Evolutionary conservation across 2,888 invertebrate species (phyloP), one percentile per base, ranked within the genome.

Genomic region (Camponotus fellah): DNA sequence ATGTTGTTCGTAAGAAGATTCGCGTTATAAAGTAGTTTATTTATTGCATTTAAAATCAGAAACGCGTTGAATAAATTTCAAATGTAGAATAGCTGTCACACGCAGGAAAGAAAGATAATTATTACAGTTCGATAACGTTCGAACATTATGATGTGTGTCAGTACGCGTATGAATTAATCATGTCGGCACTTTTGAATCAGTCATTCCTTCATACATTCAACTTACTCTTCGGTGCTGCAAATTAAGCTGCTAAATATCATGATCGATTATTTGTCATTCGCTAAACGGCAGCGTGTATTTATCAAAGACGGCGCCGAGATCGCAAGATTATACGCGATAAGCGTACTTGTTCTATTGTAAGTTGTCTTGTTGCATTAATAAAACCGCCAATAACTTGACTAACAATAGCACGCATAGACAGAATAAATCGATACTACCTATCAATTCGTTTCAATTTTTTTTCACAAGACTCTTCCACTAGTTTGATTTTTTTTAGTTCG

Each of bases 181-280:
- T 79, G 12, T n/a, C 79, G 58, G 17, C 46, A 66, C 53, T 77
- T 46, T 71, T 49, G 8, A 80, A 71, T 60, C 46, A 60, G 26
- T 37, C 69, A 34, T 79, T 69, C 5, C 46, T 49, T 49, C 21
- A 4, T 37, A 1, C 12, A 21, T 62, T 79, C 46, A 46, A 58
- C 32, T 68, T 26, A 17, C 14, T 56, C n/a, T 8, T 17, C 32
- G 68, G 2, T 21, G 69, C 12, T 60, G 46, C 21, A 71, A 71
- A 80, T 80, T 62, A n/a, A 79, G 69, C 62, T 12, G 17, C 69
- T 79, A 79, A 80, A 71, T 37, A 71, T 71, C 26, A 60, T 37
- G 60, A 71, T 80, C 37, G 37, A 69, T 80, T 80, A 80, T 60
- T 80, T 80, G 26, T 80, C 71, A 60, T 49, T n/a, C 53, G 12